These are phyloP conservation scores for Cyphomyrus discorhynchus DNA, from an alignment of 2,113 vertebrate species.

Conservation along the genomic window DNA sequence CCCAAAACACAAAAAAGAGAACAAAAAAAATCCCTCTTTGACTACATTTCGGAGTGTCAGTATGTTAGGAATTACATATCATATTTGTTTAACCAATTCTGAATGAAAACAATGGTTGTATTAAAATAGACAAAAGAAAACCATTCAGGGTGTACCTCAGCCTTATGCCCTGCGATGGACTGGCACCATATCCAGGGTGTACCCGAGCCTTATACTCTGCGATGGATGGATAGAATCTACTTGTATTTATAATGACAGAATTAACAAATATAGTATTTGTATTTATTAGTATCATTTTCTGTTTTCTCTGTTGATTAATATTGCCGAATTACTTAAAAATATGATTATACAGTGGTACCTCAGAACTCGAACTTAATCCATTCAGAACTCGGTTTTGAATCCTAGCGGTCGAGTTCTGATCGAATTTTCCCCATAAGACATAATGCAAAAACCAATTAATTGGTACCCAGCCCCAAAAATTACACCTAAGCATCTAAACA, in stretches of 20 bases:
- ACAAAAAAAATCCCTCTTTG: constrained; percentile 44
- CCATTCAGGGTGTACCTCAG: background rate
- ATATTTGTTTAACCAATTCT: background rate
- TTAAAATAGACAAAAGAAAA: background rate
- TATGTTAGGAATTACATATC: background rate
- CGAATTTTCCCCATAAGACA: too few species aligned
- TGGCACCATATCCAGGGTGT: background rate
- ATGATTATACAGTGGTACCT: background rate
- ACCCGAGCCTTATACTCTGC: background rate
- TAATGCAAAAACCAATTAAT: too few species aligned
- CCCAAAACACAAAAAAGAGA: constrained; percentile 34
- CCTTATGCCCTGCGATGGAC: background rate
- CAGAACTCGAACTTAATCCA: too few species aligned
- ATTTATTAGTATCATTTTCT: background rate
- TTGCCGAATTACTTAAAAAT: background rate
- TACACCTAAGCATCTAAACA: too few species aligned
- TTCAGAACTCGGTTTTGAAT: too few species aligned
- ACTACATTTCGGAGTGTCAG: background rate
- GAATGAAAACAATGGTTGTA: background rate
- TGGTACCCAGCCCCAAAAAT: too few species aligned
- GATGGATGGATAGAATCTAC: background rate
- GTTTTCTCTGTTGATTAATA: background rate
- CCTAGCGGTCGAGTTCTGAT: too few species aligned
- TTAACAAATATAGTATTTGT: background rate
- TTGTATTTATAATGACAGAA: background rate